Evolutionary conservation across 1,140 invertebrate species (phyloP).

Genomic region (Belonocnema kinseyi): DNA sequence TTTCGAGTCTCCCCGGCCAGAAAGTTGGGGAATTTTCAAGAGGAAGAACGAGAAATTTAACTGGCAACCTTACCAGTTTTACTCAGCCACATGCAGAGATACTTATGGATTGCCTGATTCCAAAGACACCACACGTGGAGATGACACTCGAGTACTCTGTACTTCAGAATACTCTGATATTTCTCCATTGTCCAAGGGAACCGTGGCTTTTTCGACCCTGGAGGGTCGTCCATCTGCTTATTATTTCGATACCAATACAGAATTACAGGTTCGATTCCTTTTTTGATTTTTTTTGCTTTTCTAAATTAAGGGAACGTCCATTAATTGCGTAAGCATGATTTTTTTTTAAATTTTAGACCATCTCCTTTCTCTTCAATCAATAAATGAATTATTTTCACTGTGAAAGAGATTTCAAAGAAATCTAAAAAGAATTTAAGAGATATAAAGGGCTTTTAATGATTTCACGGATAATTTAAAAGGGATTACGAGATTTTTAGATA

Average conservation of each 20-base stretch:
- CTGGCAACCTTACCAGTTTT: constrained; percentile 98
- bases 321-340: no score
- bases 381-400: no score
- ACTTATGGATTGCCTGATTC: constrained; percentile 91
- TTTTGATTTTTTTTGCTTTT: constrained; percentile 10
- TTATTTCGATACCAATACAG: constrained; percentile 91
- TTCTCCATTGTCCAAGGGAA: constrained; percentile 95
- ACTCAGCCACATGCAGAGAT: constrained; percentile 92
- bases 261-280: constrained; percentile 85
- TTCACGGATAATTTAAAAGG: no score
- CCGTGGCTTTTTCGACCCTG: constrained; percentile 96
- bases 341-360: no score
- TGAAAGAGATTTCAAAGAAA: no score
- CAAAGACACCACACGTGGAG: constrained; percentile 81
- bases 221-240: constrained; percentile 95
- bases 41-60: constrained; percentile 84
- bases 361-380: no score
- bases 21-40: constrained; percentile 98
- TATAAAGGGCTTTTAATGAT: no score
- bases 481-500: no score
- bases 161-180: constrained; percentile 98
- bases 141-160: constrained; percentile 91
- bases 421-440: no score
- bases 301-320: no score
- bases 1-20: constrained; percentile 96